Evolutionary conservation across 1,140 invertebrate species (phyloP), one percentile per base, ranked within the genome.

Genomic region (Anastrepha obliqua): DNA sequence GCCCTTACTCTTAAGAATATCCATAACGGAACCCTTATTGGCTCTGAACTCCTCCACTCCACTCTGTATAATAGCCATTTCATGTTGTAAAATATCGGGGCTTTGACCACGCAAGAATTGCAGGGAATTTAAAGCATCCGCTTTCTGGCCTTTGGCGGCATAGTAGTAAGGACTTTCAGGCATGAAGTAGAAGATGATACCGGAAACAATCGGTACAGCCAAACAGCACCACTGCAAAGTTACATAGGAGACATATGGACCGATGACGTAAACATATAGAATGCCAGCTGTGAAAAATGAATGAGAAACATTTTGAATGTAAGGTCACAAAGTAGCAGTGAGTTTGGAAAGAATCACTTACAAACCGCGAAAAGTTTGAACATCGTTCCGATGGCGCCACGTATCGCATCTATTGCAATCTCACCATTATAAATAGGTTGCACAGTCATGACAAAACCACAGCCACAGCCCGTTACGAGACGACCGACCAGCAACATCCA

Each of bases 371-470:
- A 97, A 5, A 97, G 93, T 90, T 98, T 97, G 88, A 98, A 95
- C 87, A 97, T 96, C 0, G 97, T 97, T 9, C 97, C 97, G 0
- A 98, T 93, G 1, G 96, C 95, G 15, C 97, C 97, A 89, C 98
- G 94, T 0, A 96, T 91, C 89, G 95, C 93, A 93, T 96, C 93
- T 90, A 97, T 97, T 3, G 97, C 96, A 65, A 98, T 97, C 94
- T 98, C 97, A 44, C 97, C 97, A 87, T 97, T 95, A 92, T 98
- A 98, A 95, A 98, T 97, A 0, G 97, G 97, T 3, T 96, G 94
- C n/a, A 96, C 95, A 0, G 97, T 96, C 92, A 97, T 97, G 0
- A 96, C 94, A 89, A 96, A 95, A 2, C 97, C 97, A 2, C 96
- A 94, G 5, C 95, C 95, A 11, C 97, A 90, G 20, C 97, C 97